A percentile compares a stretch with the other conserved stretches of the same genome.
These are phyloP conservation scores for human DNA, from an alignment of 2,113 vertebrate genomes.

Conservation along the genomic window DNA sequence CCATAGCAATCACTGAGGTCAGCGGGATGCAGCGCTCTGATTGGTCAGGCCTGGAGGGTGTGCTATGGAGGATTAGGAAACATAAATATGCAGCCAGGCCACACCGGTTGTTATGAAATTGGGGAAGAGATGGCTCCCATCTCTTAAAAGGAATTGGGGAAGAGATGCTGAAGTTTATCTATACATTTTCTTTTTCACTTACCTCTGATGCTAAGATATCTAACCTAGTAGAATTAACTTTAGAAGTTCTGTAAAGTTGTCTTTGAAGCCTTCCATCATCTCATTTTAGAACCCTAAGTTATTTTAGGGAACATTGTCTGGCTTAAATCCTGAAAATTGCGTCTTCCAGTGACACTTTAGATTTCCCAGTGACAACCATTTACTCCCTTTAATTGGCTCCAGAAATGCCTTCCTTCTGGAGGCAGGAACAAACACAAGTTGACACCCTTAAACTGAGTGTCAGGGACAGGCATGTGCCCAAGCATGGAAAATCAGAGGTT, in stretches of 20 bases:
- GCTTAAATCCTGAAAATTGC: not conserved
- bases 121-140: not conserved
- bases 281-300: not conserved
- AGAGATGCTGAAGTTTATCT: not conserved
- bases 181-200: not conserved
- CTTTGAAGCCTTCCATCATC: not conserved
- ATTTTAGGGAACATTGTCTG: not conserved
- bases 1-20: not conserved
- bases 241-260: not conserved
- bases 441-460: not conserved
- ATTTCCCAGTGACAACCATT: not conserved
- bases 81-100: not conserved
- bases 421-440: not conserved
- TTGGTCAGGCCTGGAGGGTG: not conserved
- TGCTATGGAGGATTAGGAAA: not conserved
- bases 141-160: not conserved
- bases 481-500: not conserved
- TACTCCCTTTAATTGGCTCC: not conserved
- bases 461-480: not conserved
- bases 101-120: not conserved
- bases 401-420: not conserved
- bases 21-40: rapidly evolving
- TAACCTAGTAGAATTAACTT: not conserved
- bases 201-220: not conserved
- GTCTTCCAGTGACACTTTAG: not conserved